Conservation (phyloP, 2,113 vertebrate genomes). For the Panthera leo region DNA sequence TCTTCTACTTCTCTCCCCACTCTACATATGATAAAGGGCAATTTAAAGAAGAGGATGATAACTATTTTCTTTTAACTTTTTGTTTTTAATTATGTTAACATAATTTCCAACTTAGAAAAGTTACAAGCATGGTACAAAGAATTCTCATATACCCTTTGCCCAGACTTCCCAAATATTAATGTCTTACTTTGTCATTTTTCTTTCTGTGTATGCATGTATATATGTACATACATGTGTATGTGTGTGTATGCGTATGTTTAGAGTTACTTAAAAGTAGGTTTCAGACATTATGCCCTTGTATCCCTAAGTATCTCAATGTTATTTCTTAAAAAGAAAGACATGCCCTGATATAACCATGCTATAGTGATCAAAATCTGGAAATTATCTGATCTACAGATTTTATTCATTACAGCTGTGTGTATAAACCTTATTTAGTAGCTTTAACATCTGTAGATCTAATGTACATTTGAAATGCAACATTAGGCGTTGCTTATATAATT, state of each 20-base stretch:
- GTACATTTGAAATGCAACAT: neutral
- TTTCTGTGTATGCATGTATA: neutral
- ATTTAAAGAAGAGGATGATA: neutral
- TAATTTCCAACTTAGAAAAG: neutral
- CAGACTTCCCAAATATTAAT: neutral
- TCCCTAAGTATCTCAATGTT: neutral
- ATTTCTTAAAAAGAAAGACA: neutral
- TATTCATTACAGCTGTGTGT: neutral
- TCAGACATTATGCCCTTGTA: neutral
- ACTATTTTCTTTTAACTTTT: neutral
- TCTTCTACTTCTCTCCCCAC: neutral
- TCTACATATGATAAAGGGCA: neutral
- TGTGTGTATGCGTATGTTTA: neutral
- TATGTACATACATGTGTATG: rapidly evolving
- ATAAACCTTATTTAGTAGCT: neutral
- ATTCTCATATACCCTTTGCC: neutral
- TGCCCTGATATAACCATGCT: neutral
- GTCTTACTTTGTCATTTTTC: neutral
- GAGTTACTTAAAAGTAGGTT: neutral
- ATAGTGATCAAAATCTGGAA: neutral
- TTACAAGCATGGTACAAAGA: neutral
- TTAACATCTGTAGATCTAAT: neutral
- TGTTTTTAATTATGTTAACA: neutral
- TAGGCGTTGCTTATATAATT: neutral
- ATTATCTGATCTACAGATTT: neutral